These are phyloP conservation scores for Octomys mimax DNA, from an alignment of 2,797 vertebrate genomes.

Conservation along the genomic window DNA sequence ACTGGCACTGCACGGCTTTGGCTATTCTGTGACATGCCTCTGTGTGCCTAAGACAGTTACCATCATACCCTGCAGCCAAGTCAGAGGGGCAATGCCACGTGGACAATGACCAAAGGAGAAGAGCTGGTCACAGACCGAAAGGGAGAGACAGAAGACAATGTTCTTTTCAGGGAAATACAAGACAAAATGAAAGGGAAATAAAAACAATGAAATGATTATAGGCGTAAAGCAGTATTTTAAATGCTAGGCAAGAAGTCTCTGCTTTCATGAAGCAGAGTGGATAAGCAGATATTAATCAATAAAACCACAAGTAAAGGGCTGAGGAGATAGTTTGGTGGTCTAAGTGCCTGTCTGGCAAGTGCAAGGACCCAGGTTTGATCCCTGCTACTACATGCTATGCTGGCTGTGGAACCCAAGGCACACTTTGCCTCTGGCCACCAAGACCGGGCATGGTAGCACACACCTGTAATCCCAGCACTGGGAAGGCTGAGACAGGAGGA, in stretches of 20 bases:
- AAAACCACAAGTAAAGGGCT: not conserved
- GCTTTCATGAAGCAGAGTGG: not conserved
- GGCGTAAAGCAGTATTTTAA: not conserved
- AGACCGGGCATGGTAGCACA: no score
- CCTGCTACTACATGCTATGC: no score
- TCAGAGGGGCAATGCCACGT: not conserved
- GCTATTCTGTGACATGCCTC: not conserved
- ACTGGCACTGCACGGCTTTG: not conserved
- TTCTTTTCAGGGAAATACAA: not conserved
- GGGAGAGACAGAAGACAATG: not conserved
- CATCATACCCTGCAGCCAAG: not conserved
- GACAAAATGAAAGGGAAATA: not conserved
- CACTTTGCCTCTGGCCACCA: no score
- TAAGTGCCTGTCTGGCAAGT: no score
- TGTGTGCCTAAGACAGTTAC: not conserved
- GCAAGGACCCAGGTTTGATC: no score
- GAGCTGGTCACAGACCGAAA: not conserved
- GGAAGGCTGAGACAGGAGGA: no score
- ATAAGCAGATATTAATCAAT: conserved; percentile 4
- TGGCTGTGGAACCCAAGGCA: no score
- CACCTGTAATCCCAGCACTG: no score
- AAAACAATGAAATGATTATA: conserved; percentile 7
- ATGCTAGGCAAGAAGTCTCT: not conserved
- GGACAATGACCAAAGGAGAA: not conserved
- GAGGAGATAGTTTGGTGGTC: no score